These are phyloP conservation scores for Hybos culiciformis DNA, from an alignment of 2,888 invertebrate species.

Conservation along the genomic window DNA sequence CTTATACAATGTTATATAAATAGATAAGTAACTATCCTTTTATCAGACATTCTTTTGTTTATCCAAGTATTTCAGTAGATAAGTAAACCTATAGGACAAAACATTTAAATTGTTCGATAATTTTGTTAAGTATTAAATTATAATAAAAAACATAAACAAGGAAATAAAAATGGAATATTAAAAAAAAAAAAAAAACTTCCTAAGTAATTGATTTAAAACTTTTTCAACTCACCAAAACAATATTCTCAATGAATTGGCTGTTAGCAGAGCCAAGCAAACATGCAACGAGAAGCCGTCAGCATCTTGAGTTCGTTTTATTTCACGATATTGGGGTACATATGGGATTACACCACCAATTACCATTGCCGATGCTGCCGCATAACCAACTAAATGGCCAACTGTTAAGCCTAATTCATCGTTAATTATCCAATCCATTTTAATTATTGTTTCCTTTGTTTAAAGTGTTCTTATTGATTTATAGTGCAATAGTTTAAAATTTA, in stretches of 20 bases:
- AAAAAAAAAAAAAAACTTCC: too few species aligned
- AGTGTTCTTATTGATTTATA: not conserved
- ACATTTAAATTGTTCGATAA: too few species aligned
- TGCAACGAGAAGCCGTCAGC: slow-evolving; percentile 95
- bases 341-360: slow-evolving; percentile 91
- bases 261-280: slow-evolving; percentile 86
- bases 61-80: too few species aligned
- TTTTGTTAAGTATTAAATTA: too few species aligned
- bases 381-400: slow-evolving; percentile 60
- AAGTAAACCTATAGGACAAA: too few species aligned
- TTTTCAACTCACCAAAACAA: slow-evolving; percentile 76
- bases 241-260: slow-evolving; percentile 94
- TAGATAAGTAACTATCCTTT: too few species aligned
- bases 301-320: slow-evolving; percentile 81
- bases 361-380: slow-evolving; percentile 78
- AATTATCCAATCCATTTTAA: slow-evolving; percentile 74
- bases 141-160: too few species aligned
- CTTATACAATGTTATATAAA: too few species aligned
- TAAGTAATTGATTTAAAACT: too few species aligned
- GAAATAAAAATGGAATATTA: too few species aligned
- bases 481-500: too few species aligned
- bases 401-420: slow-evolving; percentile 61
- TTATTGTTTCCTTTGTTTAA: slow-evolving; percentile 5
- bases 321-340: slow-evolving; percentile 90
- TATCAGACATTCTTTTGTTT: too few species aligned